phyloP scores from a whole-genome alignment of 2,113 vertebrate genomes.

The Catagonus wagneri region DNA sequence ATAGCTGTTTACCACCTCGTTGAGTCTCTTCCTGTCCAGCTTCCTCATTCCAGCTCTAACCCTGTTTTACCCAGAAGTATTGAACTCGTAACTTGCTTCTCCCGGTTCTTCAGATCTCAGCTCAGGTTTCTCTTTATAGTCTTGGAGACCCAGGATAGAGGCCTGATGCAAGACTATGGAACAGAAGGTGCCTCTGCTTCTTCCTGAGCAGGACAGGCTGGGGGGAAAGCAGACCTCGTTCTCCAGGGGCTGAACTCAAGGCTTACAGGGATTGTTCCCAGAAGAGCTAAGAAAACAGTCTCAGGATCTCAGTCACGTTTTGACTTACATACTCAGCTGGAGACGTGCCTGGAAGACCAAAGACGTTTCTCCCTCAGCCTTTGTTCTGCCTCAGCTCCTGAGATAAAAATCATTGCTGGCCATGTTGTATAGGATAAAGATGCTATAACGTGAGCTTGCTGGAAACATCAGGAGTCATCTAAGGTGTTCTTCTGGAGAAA shows the following conservation, averaged over 20 bases:
- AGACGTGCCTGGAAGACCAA: too few relatives aligned
- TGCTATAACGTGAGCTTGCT: background rate
- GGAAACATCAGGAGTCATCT: background rate
- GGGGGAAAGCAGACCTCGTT: background rate
- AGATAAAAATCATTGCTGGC: background rate
- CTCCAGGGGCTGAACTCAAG: too few relatives aligned
- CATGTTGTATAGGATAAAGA: background rate
- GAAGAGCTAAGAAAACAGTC: background rate
- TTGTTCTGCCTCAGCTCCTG: too few relatives aligned
- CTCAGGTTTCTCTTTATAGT: too few relatives aligned
- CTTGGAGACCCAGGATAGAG: too few relatives aligned
- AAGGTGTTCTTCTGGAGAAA: background rate
- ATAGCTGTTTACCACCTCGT: fast-evolving
- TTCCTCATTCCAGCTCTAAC: background rate
- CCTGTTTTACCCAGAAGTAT: background rate
- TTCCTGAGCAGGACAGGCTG: fast-evolving
- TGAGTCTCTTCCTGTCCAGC: background rate
- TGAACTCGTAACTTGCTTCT: too few relatives aligned
- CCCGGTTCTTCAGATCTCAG: too few relatives aligned
- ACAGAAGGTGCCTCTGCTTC: too few relatives aligned
- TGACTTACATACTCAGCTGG: too few relatives aligned
- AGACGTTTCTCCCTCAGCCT: too few relatives aligned
- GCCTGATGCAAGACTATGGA: background rate
- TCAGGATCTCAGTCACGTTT: too few relatives aligned
- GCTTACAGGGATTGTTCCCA: background rate